These are phyloP conservation scores for Euura lappo DNA, from an alignment of 1,140 invertebrate genomes.

Conservation along the genomic window DNA sequence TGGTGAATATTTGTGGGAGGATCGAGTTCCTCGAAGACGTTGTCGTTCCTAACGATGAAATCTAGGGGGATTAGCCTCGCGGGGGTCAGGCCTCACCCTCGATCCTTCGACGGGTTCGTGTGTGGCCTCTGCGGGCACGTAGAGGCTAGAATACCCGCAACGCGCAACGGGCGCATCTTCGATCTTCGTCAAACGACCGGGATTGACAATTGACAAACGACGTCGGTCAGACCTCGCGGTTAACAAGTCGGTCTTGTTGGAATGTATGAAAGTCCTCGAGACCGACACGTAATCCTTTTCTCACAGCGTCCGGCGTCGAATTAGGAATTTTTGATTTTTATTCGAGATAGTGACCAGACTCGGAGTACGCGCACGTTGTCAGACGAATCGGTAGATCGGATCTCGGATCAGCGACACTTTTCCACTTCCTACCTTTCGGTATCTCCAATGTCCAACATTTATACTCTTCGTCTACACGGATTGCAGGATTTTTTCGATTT, in stretches of 20 bases:
- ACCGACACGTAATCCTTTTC: not conserved
- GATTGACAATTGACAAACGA: slow-evolving; percentile 7
- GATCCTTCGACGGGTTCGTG: slow-evolving; percentile 3
- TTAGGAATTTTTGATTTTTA: not conserved
- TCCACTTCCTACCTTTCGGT: not conserved
- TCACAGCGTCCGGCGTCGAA: not conserved
- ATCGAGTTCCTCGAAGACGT: not conserved
- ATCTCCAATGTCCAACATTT: not conserved
- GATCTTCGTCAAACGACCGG: slow-evolving; percentile 2
- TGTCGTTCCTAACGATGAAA: not conserved
- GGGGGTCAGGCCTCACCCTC: not conserved
- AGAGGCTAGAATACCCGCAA: not conserved
- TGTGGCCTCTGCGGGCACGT: not conserved
- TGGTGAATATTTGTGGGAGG: not conserved
- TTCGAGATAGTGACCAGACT: not conserved
- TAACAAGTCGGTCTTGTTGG: not conserved
- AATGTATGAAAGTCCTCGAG: slow-evolving; percentile 2
- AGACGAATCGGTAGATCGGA: not conserved
- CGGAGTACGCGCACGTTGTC: not conserved
- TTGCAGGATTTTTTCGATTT: not conserved
- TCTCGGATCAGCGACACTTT: not conserved
- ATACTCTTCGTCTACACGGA: not conserved
- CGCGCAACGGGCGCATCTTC: not conserved
- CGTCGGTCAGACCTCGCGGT: slow-evolving; percentile 1
- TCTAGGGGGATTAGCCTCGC: not conserved